phyloP scores from a whole-genome alignment of 2,797 vertebrate genomes.

The Halcyon badia region DNA sequence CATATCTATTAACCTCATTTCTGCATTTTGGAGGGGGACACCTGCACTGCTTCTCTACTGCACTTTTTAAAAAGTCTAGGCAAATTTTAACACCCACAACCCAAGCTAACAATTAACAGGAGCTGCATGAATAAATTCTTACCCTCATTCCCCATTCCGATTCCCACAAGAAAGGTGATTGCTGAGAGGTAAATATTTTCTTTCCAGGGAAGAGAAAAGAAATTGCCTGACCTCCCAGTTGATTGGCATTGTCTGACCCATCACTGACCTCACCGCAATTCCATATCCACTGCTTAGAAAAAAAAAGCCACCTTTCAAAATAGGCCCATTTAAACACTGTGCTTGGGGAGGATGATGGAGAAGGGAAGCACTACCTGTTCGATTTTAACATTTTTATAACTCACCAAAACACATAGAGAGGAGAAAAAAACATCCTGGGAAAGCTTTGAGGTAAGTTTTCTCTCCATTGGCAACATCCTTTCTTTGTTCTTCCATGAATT shows the following conservation, averaged over 20 bases:
- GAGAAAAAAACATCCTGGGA: slow-evolving; percentile 1
- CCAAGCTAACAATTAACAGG: slow-evolving; percentile 40
- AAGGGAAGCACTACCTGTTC: not conserved
- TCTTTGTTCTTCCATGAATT: not conserved
- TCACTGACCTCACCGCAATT: not conserved
- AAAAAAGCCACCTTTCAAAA: slow-evolving; percentile 48
- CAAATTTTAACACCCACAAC: slow-evolving; percentile 5
- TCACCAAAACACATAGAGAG: not conserved
- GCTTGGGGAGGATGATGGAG: not conserved
- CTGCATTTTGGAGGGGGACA: not conserved
- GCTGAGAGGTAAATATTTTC: slow-evolving; percentile 33
- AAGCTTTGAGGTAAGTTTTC: not conserved
- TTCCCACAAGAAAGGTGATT: slow-evolving; percentile 37
- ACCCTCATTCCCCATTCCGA: not conserved
- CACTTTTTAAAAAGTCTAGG: not conserved
- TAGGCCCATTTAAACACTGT: not conserved
- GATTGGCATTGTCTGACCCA: slow-evolving; percentile 49
- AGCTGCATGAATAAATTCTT: slow-evolving; percentile 14
- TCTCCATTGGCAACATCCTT: not conserved
- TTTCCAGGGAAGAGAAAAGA: slow-evolving; percentile 9
- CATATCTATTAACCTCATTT: slow-evolving; percentile 38
- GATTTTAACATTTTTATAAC: slow-evolving; percentile 29
- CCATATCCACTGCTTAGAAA: slow-evolving; percentile 26
- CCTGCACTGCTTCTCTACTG: not conserved
- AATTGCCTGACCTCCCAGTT: not conserved